Evolutionary conservation across 1,140 invertebrate genomes (phyloP).

Genomic region (Drosophila hydei): DNA sequence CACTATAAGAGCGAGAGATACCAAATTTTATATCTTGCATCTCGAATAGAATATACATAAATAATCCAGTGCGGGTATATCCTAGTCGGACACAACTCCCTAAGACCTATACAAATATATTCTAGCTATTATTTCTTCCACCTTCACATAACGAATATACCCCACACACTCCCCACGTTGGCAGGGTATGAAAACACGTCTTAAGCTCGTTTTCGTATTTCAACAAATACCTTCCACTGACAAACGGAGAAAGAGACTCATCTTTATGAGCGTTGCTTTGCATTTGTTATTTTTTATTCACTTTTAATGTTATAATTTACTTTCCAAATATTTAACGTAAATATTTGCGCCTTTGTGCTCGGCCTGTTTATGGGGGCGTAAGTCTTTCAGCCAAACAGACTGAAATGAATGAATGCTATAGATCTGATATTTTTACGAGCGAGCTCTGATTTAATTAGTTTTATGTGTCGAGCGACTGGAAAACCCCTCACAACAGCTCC

Average conservation of each 20-base stretch:
- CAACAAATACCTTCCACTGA: slow-evolving; percentile 10
- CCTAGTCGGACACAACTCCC: too few species aligned
- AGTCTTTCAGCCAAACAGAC: slow-evolving; percentile 23
- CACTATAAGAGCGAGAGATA: too few species aligned
- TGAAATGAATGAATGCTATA: slow-evolving; percentile 41
- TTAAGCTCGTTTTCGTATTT: slow-evolving; percentile 18
- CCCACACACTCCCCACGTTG: background rate
- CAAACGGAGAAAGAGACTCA: background rate
- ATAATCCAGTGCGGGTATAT: too few species aligned
- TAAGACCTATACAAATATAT: too few species aligned
- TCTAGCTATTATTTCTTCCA: too few species aligned
- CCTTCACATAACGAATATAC: background rate
- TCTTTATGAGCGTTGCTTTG: slow-evolving; percentile 19
- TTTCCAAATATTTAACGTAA: slow-evolving; percentile 71
- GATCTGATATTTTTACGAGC: slow-evolving; percentile 55
- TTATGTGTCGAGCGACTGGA: slow-evolving; percentile 48
- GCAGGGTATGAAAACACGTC: slow-evolving; percentile 7
- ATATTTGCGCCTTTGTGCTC: slow-evolving; percentile 46
- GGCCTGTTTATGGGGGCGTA: slow-evolving; percentile 46
- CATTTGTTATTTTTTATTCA: slow-evolving; percentile 47
- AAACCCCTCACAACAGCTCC: slow-evolving; percentile 30
- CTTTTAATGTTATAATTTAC: slow-evolving; percentile 75
- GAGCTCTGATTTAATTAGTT: slow-evolving; percentile 72
- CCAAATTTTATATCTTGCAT: too few species aligned
- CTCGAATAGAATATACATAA: too few species aligned